These are phyloP conservation scores for Branchipolynoe longqiensis DNA, from an alignment of 2,888 invertebrate genomes.

Conservation along the genomic window DNA sequence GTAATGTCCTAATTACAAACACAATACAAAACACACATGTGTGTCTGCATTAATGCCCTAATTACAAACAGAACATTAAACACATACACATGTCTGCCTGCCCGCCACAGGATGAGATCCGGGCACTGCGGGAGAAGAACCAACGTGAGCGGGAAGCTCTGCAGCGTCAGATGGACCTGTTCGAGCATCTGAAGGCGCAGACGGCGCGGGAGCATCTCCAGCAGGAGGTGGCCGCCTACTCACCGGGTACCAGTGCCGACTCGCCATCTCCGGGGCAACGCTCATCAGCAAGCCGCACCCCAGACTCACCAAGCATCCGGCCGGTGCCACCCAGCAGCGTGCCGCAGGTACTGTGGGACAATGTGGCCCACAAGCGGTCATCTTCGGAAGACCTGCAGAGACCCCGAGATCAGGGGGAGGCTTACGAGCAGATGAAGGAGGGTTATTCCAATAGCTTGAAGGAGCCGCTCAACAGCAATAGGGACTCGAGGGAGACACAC, in stretches of 20 bases:
- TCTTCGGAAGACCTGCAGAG: conserved; percentile 57
- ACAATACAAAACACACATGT: too few species aligned
- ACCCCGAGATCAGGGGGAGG: conserved; percentile 60
- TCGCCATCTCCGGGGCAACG: conserved; percentile 26
- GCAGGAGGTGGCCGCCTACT: conserved; percentile 14
- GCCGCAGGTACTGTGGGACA: conserved; percentile 52
- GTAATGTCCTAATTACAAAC: too few species aligned
- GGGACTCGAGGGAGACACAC: conserved; percentile 38
- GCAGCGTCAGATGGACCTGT: conserved; percentile 85
- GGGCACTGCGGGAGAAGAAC: conserved; percentile 94
- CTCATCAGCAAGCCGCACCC: conserved; percentile 13
- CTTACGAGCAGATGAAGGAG: conserved; percentile 70
- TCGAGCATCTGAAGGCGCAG: conserved; percentile 70
- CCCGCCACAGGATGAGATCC: conserved; percentile 91
- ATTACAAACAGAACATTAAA: too few species aligned
- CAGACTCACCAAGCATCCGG: conserved; percentile 40
- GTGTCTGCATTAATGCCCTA: too few species aligned
- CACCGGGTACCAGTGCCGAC: conserved; percentile 14
- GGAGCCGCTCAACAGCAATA: conserved; percentile 76
- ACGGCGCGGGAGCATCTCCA: conserved; percentile 46
- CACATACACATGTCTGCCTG: too few species aligned
- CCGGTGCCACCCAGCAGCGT: conserved; percentile 34
- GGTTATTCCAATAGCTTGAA: conserved; percentile 68
- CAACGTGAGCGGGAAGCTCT: conserved; percentile 93
- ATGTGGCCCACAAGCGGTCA: conserved; percentile 57